Evolutionary conservation across 2,888 invertebrate genomes (phyloP).

Genomic region (Phortica okadai): DNA sequence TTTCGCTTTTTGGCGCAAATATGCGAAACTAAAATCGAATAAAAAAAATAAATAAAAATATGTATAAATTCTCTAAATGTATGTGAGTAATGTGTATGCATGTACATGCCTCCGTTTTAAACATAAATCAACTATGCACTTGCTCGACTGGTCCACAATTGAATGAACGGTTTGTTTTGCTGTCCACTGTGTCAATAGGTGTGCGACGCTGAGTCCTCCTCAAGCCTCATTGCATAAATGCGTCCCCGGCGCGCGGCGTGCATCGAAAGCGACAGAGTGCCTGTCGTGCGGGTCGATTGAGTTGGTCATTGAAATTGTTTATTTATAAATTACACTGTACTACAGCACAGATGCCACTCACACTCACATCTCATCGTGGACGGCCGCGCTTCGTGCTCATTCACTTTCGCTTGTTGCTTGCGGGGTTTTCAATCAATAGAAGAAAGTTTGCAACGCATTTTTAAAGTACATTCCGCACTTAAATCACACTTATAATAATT

Average conservation of each 20-base stretch:
- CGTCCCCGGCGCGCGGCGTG: too few species aligned
- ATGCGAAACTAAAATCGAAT: conserved; percentile 47
- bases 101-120: conserved; percentile 39
- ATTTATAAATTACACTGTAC: background rate
- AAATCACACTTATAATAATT: too few species aligned
- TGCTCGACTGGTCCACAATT: background rate
- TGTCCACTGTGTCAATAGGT: background rate
- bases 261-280: too few species aligned
- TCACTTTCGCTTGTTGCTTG: background rate
- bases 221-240: background rate
- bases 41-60: conserved; percentile 40
- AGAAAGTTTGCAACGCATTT: background rate
- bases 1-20: conserved; percentile 51
- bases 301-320: background rate
- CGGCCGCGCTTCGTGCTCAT: background rate
- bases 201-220: background rate
- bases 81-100: background rate
- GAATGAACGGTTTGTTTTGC: background rate
- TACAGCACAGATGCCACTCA: too few species aligned
- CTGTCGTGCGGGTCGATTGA: background rate
- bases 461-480: too few species aligned
- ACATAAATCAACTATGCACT: conserved; percentile 66
- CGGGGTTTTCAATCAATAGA: background rate
- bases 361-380: background rate
- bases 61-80: conserved; percentile 26